Evolutionary conservation across 2,888 invertebrate genomes (phyloP), one percentile per base, ranked within the genome.

Genomic region (Ophraella communa): DNA sequence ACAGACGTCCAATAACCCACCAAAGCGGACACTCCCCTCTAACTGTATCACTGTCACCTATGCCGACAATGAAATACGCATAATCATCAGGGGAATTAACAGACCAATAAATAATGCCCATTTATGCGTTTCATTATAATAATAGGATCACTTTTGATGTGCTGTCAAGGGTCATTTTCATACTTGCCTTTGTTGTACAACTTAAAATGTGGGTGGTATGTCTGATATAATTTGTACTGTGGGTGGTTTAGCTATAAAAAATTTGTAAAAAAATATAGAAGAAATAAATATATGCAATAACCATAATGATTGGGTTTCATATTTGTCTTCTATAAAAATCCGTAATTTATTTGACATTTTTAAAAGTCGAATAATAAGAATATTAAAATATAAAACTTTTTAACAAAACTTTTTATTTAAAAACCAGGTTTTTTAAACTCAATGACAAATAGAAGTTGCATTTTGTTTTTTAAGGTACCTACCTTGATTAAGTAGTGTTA

Each of bases 101-200:
- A 65, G 65, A 65, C 63, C 65, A 60, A 68, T 63, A 68, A 65
- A 64, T 65, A 51, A 61, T 54, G 57, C 21, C 30, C 24, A 62
- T 51, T 60, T 54, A 53, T 63, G 49, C 57, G 33, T 49, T 56
- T 56, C 44, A 42, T 60, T 56, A 30, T 53, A 53, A 57, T 61
- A 57, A 54, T 49, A 39, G 61, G 30, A 30, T 47, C 27, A 44
- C 20, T 35, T 52, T 58, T 45, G 39, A 52, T 33, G 18, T 49
- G 18, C 49, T 54, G 58, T 54, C 54, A 30, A 17, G 58, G 42
- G 39, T 4, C 14, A 11, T 35, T 58, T 24, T 44, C 20, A 21
- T 44, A 27, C 21, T 44, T 20, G 10, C 30, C 18, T 18, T 39
- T 17, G 18, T 23, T 35, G 27, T 18, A 35, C 18, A 11, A 21